Percentiles rank a stretch among this genome's conserved stretches.
phyloP scores from a whole-genome alignment of 1,140 invertebrate species.

The Aphelenchoides besseyi region DNA sequence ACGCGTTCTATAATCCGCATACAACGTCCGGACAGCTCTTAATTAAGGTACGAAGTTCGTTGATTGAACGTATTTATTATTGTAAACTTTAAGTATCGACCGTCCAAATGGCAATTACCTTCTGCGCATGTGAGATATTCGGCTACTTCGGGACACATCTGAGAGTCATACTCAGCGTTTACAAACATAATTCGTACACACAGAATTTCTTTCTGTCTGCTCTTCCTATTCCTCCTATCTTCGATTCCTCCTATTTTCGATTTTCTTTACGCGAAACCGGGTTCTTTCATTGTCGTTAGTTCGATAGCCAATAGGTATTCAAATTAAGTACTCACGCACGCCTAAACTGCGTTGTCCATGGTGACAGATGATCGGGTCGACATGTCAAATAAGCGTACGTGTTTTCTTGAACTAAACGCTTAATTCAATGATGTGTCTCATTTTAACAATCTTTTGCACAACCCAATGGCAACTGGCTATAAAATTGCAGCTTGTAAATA shows the following conservation, averaged over 20 bases:
- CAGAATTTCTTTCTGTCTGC: neutral
- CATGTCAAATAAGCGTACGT: no score
- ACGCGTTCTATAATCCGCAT: slow-evolving; percentile 92
- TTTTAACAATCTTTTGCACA: no score
- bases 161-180: slow-evolving; percentile 32
- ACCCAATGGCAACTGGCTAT: no score
- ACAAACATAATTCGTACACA: neutral
- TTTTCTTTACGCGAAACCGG: slow-evolving; percentile 15
- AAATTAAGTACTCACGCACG: no score
- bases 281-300: slow-evolving; percentile 6
- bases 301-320: neutral
- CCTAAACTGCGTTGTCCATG: no score
- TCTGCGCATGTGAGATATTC: slow-evolving; percentile 56
- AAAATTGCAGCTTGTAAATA: no score
- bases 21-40: slow-evolving; percentile 88
- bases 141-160: slow-evolving; percentile 59
- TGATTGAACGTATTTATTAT: slow-evolving; percentile 26
- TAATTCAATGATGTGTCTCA: no score
- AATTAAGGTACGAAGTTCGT: slow-evolving; percentile 74
- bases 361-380: no score
- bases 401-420: no score
- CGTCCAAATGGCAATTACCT: slow-evolving; percentile 82
- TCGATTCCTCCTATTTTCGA: neutral
- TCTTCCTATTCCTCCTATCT: slow-evolving; percentile 1
- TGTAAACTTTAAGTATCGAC: slow-evolving; percentile 75